phyloP scores from a whole-genome alignment of 1,140 invertebrate species.

The Plectrocnemia conspersa region DNA sequence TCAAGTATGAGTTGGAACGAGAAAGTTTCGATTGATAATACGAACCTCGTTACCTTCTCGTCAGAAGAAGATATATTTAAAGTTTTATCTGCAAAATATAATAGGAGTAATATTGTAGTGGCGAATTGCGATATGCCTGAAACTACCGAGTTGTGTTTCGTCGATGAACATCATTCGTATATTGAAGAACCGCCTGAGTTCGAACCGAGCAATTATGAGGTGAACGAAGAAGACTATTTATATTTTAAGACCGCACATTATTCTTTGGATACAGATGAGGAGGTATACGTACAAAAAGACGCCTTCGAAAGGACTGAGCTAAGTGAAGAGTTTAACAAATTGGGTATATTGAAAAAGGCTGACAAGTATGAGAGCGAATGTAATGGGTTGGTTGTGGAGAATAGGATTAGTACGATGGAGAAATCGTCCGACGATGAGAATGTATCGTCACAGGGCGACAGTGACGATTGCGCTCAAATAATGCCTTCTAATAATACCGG shows the following conservation, averaged over 20 bases:
- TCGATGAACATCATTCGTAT: slow-evolving; percentile 47
- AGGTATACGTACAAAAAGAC: too few species aligned
- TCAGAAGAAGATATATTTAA: slow-evolving; percentile 32
- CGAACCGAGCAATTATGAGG: slow-evolving; percentile 46
- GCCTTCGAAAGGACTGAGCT: too few species aligned
- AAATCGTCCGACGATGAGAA: slow-evolving; percentile 50
- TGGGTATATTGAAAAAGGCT: too few species aligned
- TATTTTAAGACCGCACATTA: slow-evolving; percentile 33
- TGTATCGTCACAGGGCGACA: slow-evolving; percentile 43
- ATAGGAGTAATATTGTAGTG: slow-evolving; percentile 48
- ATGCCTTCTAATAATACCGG: slow-evolving; percentile 37
- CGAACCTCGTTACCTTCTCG: not conserved
- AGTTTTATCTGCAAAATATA: slow-evolving; percentile 43
- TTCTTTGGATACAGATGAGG: too few species aligned
- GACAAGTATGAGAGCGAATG: not conserved
- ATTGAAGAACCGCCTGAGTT: slow-evolving; percentile 45
- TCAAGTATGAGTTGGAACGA: slow-evolving; percentile 9
- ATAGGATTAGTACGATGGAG: slow-evolving; percentile 37
- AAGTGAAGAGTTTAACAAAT: too few species aligned
- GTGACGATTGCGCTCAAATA: slow-evolving; percentile 38
- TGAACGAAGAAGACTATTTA: slow-evolving; percentile 46
- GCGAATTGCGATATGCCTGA: slow-evolving; percentile 45
- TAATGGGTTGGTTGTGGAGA: too few species aligned
- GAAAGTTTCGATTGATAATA: not conserved
- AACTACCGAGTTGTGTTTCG: slow-evolving; percentile 42